These are phyloP conservation scores for Cylindroiulus punctatus DNA, from an alignment of 2,888 invertebrate genomes.

Conservation along the genomic window DNA sequence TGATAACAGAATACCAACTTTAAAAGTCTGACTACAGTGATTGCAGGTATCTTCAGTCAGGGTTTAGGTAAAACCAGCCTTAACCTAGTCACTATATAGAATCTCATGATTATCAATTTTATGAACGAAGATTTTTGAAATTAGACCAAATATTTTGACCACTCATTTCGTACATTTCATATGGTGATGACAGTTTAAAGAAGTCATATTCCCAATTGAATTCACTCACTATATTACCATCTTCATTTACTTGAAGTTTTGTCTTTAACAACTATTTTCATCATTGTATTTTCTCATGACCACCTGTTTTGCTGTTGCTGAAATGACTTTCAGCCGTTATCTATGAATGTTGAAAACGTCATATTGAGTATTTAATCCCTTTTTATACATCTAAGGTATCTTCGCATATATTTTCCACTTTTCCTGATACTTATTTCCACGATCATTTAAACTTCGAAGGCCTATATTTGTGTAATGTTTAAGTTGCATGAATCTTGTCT, in stretches of 20 bases:
- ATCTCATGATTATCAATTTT: too few species aligned
- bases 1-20: too few species aligned
- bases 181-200: too few species aligned
- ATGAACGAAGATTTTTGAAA: too few species aligned
- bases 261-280: neutral
- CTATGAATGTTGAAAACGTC: neutral
- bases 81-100: too few species aligned
- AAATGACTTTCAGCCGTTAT: neutral
- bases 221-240: neutral
- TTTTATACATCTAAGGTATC: neutral
- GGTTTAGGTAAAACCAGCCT: too few species aligned
- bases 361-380: neutral
- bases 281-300: conserved; percentile 20
- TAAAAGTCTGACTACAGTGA: too few species aligned
- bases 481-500: conserved; percentile 41
- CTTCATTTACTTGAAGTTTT: conserved; percentile 19
- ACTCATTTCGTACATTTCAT: too few species aligned
- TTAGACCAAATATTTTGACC: too few species aligned
- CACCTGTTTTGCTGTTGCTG: conserved; percentile 7
- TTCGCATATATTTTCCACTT: conserved; percentile 4
- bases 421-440: conserved; percentile 30
- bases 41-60: too few species aligned
- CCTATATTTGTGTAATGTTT: conserved; percentile 5
- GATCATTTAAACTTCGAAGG: neutral
- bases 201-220: neutral